phyloP scores from a whole-genome alignment of 2,113 vertebrate species.

The Xenopus tropicalis region DNA sequence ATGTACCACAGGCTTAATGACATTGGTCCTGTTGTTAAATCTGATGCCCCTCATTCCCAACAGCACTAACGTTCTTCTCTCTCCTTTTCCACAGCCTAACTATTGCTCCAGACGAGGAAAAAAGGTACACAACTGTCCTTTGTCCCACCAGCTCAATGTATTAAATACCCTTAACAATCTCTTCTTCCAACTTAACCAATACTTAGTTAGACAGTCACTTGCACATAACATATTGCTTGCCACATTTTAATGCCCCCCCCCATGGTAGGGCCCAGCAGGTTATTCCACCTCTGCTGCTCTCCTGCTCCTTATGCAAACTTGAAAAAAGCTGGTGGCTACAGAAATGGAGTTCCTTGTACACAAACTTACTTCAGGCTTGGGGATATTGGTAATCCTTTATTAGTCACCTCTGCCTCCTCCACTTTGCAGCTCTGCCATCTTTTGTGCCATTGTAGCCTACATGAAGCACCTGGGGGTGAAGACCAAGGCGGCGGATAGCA shows the following conservation, averaged over 20 bases:
- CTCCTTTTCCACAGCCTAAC: constrained; percentile 61
- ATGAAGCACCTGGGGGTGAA: constrained; percentile 88
- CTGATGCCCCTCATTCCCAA: neutral
- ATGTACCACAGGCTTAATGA: no score
- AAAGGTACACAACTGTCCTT: constrained; percentile 61
- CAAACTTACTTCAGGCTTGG: neutral
- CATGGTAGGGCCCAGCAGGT: no score
- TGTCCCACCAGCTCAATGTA: no score
- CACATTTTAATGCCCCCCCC: no score
- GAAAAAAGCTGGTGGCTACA: no score
- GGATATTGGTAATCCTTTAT: neutral
- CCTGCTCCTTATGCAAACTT: no score
- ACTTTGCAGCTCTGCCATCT: constrained; percentile 69
- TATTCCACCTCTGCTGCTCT: no score
- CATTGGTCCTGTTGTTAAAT: no score
- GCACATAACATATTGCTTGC: no score
- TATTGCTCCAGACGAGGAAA: constrained; percentile 77
- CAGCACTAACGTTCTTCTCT: neutral
- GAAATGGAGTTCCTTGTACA: no score
- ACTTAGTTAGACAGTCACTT: no score
- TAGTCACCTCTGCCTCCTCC: neutral
- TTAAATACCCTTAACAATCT: neutral
- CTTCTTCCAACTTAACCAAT: no score
- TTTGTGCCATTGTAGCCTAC: constrained; percentile 70
- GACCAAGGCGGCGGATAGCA: constrained; percentile 74